These are phyloP conservation scores for Lycophotia porphyrea DNA, from an alignment of 2,888 invertebrate species.

Conservation along the genomic window DNA sequence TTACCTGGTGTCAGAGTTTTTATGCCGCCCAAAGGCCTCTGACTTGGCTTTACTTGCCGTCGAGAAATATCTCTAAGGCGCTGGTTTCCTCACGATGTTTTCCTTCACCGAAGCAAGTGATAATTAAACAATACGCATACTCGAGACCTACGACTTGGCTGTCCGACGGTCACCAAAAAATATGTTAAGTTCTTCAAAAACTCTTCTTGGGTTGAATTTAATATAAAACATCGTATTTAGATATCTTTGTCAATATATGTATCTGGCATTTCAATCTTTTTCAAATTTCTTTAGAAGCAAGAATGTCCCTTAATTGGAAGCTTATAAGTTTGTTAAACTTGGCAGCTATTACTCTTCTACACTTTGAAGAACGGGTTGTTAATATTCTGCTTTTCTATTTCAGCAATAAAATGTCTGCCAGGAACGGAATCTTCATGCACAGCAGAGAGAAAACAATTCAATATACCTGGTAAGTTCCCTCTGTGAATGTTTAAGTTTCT, in stretches of 20 bases:
- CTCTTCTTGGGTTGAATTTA: neutral
- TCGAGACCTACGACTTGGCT: too few relatives aligned
- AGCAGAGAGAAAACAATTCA: conserved; percentile 71
- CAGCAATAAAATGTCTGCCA: conserved; percentile 78
- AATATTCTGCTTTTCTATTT: conserved; percentile 62
- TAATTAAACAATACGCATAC: too few relatives aligned
- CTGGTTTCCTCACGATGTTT: too few relatives aligned
- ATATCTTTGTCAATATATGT: neutral
- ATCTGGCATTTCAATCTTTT: neutral
- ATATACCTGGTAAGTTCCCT: conserved; percentile 68
- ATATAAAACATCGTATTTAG: neutral
- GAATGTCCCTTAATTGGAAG: neutral
- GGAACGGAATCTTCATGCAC: conserved; percentile 71
- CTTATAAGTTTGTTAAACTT: neutral
- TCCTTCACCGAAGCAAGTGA: too few relatives aligned
- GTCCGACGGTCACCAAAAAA: too few relatives aligned
- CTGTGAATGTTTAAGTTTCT: neutral
- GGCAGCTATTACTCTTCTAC: neutral
- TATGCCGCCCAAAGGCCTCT: too few relatives aligned
- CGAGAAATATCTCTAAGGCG: too few relatives aligned
- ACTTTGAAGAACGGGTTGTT: neutral
- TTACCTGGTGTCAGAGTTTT: too few relatives aligned
- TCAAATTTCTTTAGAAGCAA: too few relatives aligned
- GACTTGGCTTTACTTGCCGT: too few relatives aligned
- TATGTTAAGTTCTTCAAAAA: neutral